A percentile compares a stretch with the other conserved stretches of the same genome.
phyloP scores from a whole-genome alignment of 2,888 invertebrate species.

The Stenotaenia linearis region DNA sequence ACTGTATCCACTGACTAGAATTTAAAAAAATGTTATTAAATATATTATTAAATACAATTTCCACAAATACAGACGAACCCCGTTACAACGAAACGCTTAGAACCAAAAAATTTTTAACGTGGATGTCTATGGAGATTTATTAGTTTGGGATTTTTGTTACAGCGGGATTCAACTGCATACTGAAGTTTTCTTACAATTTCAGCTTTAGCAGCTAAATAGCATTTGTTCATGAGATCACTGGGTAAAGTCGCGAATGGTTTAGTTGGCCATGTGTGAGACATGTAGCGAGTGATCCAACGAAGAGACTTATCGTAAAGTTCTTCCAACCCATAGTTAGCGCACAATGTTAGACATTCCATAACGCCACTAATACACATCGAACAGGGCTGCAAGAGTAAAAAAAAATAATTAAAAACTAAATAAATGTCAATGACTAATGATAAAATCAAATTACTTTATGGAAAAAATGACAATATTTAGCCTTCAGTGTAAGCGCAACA shows the following conservation, averaged over 20 bases:
- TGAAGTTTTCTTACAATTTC: conserved; percentile 31
- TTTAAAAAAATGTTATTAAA: conserved; percentile 32
- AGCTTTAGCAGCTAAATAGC: conserved; percentile 53
- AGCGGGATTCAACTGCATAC: too few species aligned
- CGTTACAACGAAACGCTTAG: too few species aligned
- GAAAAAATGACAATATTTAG: conserved; percentile 88
- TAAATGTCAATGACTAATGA: too few species aligned
- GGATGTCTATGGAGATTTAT: too few species aligned
- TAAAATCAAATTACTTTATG: conserved; percentile 60
- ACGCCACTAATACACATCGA: conserved; percentile 79
- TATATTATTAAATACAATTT: too few species aligned
- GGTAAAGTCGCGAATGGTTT: conserved; percentile 80
- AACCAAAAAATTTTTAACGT: too few species aligned
- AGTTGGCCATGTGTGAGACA: conserved; percentile 83
- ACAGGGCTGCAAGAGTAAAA: conserved; percentile 62
- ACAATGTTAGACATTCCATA: conserved; percentile 76
- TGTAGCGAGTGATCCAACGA: conserved; percentile 80
- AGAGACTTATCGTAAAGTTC: conserved; percentile 71
- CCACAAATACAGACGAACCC: too few species aligned
- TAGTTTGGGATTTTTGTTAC: too few species aligned
- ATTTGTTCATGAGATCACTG: conserved; percentile 72
- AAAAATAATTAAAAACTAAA: conserved; percentile 42
- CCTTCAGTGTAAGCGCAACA: conserved; percentile 77
- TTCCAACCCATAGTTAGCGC: conserved; percentile 77
- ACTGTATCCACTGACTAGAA: conserved; percentile 68